A percentile compares a stretch with the other conserved stretches of the same genome.
These are phyloP conservation scores for Neogobius melanostomus DNA, from an alignment of 2,113 vertebrate species.

Conservation along the genomic window DNA sequence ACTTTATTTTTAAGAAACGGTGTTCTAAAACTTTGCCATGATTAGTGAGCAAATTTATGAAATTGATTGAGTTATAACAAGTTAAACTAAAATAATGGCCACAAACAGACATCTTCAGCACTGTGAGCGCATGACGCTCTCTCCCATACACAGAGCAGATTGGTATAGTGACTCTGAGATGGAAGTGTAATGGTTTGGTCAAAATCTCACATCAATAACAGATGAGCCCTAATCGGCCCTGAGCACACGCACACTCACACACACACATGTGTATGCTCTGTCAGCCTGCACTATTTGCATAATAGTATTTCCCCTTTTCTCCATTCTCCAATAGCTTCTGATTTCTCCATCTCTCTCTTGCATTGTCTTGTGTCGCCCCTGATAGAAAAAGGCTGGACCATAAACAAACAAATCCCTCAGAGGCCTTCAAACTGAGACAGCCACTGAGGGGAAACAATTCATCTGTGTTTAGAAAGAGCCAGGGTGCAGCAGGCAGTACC, in stretches of 20 bases:
- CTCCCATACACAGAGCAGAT: slow-evolving; percentile 27
- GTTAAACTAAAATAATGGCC: background rate
- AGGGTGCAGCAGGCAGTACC: slow-evolving; percentile 45
- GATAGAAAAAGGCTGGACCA: slow-evolving; percentile 65
- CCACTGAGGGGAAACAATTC: slow-evolving; percentile 64
- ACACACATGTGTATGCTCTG: slow-evolving; percentile 84
- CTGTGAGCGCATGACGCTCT: background rate
- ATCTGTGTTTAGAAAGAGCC: slow-evolving; percentile 60
- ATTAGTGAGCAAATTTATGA: background rate
- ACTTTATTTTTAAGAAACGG: background rate
- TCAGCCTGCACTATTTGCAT: slow-evolving; percentile 95
- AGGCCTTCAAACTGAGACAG: slow-evolving; percentile 61
- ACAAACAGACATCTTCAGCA: background rate
- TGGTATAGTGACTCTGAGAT: slow-evolving; percentile 49
- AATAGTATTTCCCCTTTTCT: slow-evolving; percentile 90
- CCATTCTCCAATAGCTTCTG: slow-evolving; percentile 55
- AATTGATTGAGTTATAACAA: background rate
- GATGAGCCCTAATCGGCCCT: slow-evolving; percentile 92
- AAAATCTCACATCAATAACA: slow-evolving; percentile 98
- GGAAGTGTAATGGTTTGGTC: slow-evolving; percentile 90
- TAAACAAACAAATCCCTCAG: slow-evolving; percentile 72
- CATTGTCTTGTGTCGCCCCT: slow-evolving; percentile 61
- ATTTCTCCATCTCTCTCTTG: slow-evolving; percentile 55
- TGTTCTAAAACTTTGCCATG: background rate
- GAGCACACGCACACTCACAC: slow-evolving; percentile 40